Conservation (phyloP, 37 sponge, comb jelly and placozoan genomes). For the Spongilla lacustris region DNA sequence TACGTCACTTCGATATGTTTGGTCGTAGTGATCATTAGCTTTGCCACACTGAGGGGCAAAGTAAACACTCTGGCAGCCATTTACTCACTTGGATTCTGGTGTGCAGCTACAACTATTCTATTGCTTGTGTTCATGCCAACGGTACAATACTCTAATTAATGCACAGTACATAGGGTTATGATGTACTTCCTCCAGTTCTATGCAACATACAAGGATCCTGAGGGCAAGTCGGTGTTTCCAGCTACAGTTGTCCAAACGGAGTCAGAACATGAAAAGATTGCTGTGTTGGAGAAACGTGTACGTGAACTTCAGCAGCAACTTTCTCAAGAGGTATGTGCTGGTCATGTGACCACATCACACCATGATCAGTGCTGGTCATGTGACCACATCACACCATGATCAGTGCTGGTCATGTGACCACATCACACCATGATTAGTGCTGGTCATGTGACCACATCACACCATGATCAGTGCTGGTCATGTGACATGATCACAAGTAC, state of each 20-base stretch:
- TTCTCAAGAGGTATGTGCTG: background rate
- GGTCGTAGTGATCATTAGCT: background rate
- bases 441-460: too few species aligned
- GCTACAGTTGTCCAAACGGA: background rate
- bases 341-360: too few species aligned
- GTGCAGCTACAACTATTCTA: background rate
- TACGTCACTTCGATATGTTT: constrained; percentile 17
- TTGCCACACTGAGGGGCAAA: background rate
- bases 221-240: constrained; percentile 10
- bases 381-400: too few species aligned
- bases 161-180: too few species aligned
- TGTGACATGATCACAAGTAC: too few species aligned
- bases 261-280: background rate
- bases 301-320: background rate
- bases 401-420: too few species aligned
- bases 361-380: too few species aligned
- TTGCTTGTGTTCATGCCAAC: constrained; percentile 23
- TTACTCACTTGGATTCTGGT: background rate
- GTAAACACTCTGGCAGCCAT: constrained; percentile 1
- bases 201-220: constrained; percentile 38
- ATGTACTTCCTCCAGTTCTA: too few species aligned
- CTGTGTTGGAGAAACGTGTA: background rate
- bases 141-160: constrained; percentile 2
- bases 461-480: too few species aligned
- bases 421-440: too few species aligned